phyloP scores from a whole-genome alignment of 1,140 invertebrate species.

The Antheraea pernyi region DNA sequence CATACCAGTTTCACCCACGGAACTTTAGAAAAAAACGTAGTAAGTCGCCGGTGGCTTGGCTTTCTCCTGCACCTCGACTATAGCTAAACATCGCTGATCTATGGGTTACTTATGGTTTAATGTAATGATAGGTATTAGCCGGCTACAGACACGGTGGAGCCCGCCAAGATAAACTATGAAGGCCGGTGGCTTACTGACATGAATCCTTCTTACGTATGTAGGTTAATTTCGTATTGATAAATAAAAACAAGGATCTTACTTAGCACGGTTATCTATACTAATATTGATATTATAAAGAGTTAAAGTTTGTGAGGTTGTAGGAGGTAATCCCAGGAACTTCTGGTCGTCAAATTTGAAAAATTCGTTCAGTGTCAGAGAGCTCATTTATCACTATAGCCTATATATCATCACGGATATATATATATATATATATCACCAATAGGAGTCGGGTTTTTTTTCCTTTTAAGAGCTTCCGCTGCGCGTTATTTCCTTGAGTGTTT shows the following conservation, averaged over 20 bases:
- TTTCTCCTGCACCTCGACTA: constrained; percentile 12
- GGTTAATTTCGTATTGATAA: constrained; percentile 2
- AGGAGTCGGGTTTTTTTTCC: no score
- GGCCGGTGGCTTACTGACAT: constrained; percentile 11
- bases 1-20: neutral
- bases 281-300: no score
- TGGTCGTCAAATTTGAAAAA: no score
- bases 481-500: no score
- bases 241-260: neutral
- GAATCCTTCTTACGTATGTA: constrained; percentile 1
- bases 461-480: no score
- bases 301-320: no score
- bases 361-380: no score
- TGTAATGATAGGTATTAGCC: constrained; percentile 17
- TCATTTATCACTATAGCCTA: no score
- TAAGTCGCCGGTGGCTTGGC: constrained; percentile 9
- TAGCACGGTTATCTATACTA: no score
- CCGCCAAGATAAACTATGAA: constrained; percentile 13
- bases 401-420: no score
- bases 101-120: constrained; percentile 13
- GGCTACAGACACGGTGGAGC: constrained; percentile 7
- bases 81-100: constrained; percentile 7
- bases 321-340: no score
- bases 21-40: neutral
- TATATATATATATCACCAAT: no score